Evolutionary conservation across 2,888 invertebrate species (phyloP).

Genomic region (Tetrapedia diversipes): DNA sequence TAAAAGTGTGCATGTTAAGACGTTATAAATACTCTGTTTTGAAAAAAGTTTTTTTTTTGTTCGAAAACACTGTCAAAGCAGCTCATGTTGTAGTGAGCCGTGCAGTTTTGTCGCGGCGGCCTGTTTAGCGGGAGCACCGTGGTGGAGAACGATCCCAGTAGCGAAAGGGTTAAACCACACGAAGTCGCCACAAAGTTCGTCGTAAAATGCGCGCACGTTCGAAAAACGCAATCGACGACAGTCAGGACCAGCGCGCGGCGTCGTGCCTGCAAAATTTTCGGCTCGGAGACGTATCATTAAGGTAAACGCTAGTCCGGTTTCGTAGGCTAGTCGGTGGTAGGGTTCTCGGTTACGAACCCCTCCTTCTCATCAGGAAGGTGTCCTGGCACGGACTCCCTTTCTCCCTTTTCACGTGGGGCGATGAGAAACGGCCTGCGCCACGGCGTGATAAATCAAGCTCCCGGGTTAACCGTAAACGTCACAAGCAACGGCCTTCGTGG

Average conservation of each 20-base stretch:
- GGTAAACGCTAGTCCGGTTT: constrained; percentile 26
- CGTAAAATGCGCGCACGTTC: constrained; percentile 15
- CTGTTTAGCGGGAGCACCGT: too few relatives aligned
- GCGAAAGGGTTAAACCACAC: constrained; percentile 17
- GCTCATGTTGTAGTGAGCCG: too few relatives aligned
- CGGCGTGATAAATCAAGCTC: constrained; percentile 56
- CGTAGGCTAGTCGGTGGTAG: too few relatives aligned
- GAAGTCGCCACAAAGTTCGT: neutral
- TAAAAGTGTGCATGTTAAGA: too few relatives aligned
- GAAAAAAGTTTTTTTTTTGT: too few relatives aligned
- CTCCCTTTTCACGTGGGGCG: constrained; percentile 19
- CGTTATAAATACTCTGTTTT: too few relatives aligned
- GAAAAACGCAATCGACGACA: constrained; percentile 8
- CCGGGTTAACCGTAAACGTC: constrained; percentile 58
- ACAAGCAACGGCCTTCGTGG: constrained; percentile 42
- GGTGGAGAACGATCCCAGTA: too few relatives aligned
- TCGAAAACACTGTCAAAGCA: too few relatives aligned
- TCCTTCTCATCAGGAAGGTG: constrained; percentile 21
- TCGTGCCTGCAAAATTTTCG: constrained; percentile 14
- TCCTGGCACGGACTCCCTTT: constrained; percentile 20
- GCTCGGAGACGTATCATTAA: constrained; percentile 53
- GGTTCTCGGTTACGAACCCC: constrained; percentile 27
- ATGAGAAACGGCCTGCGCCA: constrained; percentile 41
- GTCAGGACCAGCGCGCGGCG: neutral
- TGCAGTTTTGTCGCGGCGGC: too few relatives aligned